Conservation (phyloP, 2,113 vertebrate genomes). For the Promerops cafer region DNA sequence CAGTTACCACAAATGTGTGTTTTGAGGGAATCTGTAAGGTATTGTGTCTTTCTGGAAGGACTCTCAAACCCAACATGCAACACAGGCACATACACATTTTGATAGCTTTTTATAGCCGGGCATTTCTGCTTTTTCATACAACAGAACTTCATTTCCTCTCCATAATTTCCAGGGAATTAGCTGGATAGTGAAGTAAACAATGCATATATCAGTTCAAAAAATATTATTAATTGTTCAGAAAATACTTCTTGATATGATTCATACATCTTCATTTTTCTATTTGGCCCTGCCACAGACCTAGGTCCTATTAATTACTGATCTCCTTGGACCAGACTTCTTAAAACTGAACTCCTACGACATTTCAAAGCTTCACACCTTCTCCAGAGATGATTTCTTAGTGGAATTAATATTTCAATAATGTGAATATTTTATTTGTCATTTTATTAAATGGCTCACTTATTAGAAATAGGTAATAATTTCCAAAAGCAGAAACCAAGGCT, state of each 20-base stretch:
- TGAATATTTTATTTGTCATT: background rate
- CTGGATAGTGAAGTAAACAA: background rate
- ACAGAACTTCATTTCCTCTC: background rate
- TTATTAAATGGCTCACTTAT: background rate
- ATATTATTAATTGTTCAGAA: background rate
- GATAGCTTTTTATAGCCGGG: background rate
- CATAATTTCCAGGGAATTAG: background rate
- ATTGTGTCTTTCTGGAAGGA: background rate
- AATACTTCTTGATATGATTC: background rate
- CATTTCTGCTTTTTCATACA: background rate
- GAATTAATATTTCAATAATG: background rate
- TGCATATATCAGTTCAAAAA: background rate
- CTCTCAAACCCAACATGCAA: background rate
- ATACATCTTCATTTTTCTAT: background rate
- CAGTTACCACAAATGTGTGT: background rate
- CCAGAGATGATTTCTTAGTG: background rate
- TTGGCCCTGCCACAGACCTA: constrained; percentile 7
- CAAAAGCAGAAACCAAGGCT: background rate
- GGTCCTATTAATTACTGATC: background rate
- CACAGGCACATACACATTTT: background rate
- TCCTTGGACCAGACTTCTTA: constrained; percentile 1
- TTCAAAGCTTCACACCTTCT: background rate
- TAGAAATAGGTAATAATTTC: background rate
- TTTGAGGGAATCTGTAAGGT: background rate
- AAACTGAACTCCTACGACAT: constrained; percentile 11